These are phyloP conservation scores for Trinectes maculatus DNA, from an alignment of 2,113 vertebrate genomes.

Conservation along the genomic window DNA sequence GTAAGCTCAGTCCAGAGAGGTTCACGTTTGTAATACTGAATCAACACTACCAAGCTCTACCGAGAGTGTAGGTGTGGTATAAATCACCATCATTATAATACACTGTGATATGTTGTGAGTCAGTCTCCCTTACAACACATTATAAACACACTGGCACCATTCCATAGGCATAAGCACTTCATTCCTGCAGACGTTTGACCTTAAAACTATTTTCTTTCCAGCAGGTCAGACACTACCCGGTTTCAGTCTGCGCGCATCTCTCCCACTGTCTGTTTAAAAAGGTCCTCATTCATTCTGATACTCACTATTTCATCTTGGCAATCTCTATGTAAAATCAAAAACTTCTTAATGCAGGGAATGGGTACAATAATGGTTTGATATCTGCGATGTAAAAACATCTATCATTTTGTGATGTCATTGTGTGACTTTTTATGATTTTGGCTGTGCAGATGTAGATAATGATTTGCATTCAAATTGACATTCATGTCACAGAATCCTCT, in stretches of 20 bases:
- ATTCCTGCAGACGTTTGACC: constrained; percentile 16
- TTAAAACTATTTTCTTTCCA: constrained; percentile 14
- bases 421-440: neutral
- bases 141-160: constrained; percentile 14
- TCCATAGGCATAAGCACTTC: constrained; percentile 14
- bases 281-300: neutral
- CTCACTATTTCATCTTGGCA: neutral
- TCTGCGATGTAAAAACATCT: too few species aligned
- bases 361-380: neutral
- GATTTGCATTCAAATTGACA: neutral
- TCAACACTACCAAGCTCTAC: neutral
- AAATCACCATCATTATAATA: constrained; percentile 6
- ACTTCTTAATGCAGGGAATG: neutral
- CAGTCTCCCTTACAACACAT: constrained; percentile 18
- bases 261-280: neutral
- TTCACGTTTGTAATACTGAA: neutral
- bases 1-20: neutral
- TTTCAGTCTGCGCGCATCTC: neutral
- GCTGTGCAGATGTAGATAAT: neutral
- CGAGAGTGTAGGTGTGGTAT: neutral
- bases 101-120: constrained; percentile 16
- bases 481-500: neutral
- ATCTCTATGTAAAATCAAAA: neutral
- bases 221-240: neutral
- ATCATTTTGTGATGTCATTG: too few species aligned